phyloP scores from a whole-genome alignment of 2,113 vertebrate species.

The Clupea harengus region DNA sequence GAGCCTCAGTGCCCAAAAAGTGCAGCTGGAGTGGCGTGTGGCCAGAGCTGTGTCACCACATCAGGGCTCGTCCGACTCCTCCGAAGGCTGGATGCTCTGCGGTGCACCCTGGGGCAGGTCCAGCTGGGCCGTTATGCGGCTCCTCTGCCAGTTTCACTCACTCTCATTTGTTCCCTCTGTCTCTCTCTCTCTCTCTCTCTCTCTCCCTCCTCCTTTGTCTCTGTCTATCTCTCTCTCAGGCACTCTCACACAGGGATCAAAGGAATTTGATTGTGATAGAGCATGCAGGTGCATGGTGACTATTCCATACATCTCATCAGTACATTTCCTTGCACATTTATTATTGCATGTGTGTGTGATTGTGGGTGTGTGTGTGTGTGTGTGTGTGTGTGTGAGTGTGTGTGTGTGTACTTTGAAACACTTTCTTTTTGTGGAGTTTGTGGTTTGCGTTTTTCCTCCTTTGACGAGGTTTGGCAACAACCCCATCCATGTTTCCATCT shows the following conservation, averaged over 20 bases:
- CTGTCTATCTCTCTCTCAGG: not conserved
- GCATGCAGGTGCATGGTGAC: not conserved
- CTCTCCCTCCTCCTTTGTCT: not conserved
- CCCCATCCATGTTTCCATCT: conserved; percentile 27
- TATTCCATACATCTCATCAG: conserved; percentile 14
- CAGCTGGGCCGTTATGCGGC: not conserved
- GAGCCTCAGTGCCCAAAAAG: conserved; percentile 30
- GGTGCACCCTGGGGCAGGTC: not conserved
- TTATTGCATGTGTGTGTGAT: not conserved
- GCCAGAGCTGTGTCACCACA: not conserved
- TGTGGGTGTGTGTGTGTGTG: not conserved
- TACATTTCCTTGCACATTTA: not conserved
- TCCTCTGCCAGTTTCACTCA: not conserved
- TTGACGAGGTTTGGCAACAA: conserved; percentile 37
- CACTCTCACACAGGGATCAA: conserved; percentile 5
- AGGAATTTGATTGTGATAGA: not conserved
- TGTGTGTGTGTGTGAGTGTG: not conserved
- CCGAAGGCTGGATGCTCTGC: not conserved
- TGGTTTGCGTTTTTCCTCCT: conserved; percentile 28
- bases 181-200: not conserved
- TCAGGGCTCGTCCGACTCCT: not conserved
- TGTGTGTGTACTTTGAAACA: not conserved
- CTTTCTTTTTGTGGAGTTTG: not conserved
- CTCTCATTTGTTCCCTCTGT: not conserved
- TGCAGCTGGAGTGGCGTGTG: not conserved